Conservation (phyloP, 2,113 vertebrate genomes). For the Nansenia antarctica region DNA sequence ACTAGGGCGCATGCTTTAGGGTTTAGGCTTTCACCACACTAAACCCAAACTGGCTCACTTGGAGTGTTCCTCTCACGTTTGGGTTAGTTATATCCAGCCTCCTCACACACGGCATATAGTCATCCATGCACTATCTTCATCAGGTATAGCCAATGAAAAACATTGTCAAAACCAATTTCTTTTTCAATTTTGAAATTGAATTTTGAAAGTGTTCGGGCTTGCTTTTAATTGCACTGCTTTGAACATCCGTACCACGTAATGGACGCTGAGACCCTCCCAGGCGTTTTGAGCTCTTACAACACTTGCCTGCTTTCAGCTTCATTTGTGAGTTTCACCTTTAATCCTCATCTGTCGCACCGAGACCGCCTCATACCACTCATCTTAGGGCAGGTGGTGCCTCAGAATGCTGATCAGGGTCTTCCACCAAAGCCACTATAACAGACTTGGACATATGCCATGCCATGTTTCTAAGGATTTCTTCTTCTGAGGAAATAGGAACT, state of each 20-base stretch:
- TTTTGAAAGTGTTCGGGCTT: slow-evolving; percentile 25
- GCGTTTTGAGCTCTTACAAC: slow-evolving; percentile 25
- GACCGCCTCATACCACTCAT: slow-evolving; percentile 11
- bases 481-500: slow-evolving; percentile 61
- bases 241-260: slow-evolving; percentile 25
- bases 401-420: slow-evolving; percentile 42
- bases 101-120: slow-evolving; percentile 9
- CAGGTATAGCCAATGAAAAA: neutral
- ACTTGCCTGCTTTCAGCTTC: slow-evolving; percentile 21
- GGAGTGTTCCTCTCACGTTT: slow-evolving; percentile 21
- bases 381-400: slow-evolving; percentile 30
- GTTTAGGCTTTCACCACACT: slow-evolving; percentile 47
- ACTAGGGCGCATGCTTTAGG: slow-evolving; percentile 59
- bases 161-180: slow-evolving; percentile 5
- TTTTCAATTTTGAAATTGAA: neutral
- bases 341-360: neutral
- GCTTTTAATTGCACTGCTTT: slow-evolving; percentile 17
- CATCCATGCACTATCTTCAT: slow-evolving; percentile 23
- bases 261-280: slow-evolving; percentile 25
- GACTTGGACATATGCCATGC: slow-evolving; percentile 44
- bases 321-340: slow-evolving; percentile 19
- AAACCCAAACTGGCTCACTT: slow-evolving; percentile 30
- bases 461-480: slow-evolving; percentile 46
- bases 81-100: slow-evolving; percentile 21
- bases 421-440: slow-evolving; percentile 42